phyloP scores from a whole-genome alignment of 2,888 invertebrate species.

The Callyntrura guangdongensis region DNA sequence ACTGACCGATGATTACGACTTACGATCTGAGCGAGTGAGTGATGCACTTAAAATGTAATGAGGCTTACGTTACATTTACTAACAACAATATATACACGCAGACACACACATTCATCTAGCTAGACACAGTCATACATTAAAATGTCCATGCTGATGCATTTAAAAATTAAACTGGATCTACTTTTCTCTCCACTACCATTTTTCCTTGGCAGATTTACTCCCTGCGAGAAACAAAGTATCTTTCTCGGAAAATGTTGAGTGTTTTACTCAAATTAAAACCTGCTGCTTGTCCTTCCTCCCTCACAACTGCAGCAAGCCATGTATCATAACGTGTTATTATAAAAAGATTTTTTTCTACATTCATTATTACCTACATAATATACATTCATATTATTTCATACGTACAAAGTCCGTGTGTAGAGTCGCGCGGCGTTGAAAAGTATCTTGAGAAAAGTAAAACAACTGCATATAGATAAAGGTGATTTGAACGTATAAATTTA shows the following conservation, averaged over 20 bases:
- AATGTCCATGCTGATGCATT: constrained; percentile 72
- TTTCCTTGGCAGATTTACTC: background rate
- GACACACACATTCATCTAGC: constrained; percentile 23
- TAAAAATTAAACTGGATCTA: constrained; percentile 74
- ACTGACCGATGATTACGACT: constrained; percentile 8
- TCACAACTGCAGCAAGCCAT: no score
- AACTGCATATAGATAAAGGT: background rate
- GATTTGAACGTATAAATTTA: constrained; percentile 1
- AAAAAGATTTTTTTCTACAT: background rate
- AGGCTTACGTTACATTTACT: background rate
- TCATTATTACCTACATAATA: no score
- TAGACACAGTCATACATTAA: constrained; percentile 20
- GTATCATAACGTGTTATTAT: background rate
- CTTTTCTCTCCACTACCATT: background rate
- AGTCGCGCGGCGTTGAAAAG: background rate
- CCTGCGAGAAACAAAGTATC: background rate
- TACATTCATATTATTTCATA: background rate
- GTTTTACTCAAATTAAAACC: constrained; percentile 54
- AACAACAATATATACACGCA: background rate
- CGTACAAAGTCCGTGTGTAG: background rate
- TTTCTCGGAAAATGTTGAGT: constrained; percentile 38
- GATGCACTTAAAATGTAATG: constrained; percentile 36
- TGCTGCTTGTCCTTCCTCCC: constrained; percentile 49
- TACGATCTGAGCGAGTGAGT: constrained; percentile 10
- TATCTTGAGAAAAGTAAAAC: constrained; percentile 46